These are phyloP conservation scores for Lycaena phlaeas DNA, from an alignment of 2,888 invertebrate species.

Conservation along the genomic window DNA sequence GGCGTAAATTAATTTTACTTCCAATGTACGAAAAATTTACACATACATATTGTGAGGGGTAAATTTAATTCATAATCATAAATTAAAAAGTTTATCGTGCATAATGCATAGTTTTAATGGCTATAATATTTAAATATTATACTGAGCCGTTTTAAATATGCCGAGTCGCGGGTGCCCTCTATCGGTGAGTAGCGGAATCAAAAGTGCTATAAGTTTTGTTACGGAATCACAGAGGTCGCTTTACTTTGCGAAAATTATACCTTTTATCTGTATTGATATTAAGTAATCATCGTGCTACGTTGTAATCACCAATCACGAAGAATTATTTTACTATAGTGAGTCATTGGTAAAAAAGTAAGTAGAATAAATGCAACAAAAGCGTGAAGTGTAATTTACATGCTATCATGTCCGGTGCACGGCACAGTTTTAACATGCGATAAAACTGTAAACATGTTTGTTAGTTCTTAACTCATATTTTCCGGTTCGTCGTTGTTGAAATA, in stretches of 20 bases:
- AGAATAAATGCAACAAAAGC: not conserved
- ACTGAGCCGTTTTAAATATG: too few species aligned
- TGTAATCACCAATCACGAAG: too few species aligned
- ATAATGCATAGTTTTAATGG: too few species aligned
- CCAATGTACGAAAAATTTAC: too few species aligned
- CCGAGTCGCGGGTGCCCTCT: not conserved
- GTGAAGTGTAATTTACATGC: constrained; percentile 36
- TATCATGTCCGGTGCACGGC: constrained; percentile 54
- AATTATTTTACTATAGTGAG: too few species aligned
- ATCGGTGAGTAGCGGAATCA: not conserved
- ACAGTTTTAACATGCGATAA: constrained; percentile 47
- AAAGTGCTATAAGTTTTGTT: not conserved
- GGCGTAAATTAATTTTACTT: too few species aligned
- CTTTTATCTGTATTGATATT: too few species aligned
- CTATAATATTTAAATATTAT: too few species aligned
- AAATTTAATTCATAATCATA: too few species aligned
- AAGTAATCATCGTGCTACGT: too few species aligned
- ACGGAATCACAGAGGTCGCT: not conserved
- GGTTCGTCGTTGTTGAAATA: constrained; percentile 5
- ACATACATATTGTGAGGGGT: too few species aligned
- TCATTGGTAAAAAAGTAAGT: not conserved
- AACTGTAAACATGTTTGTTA: constrained; percentile 11
- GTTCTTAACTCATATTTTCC: constrained; percentile 10
- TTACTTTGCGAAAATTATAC: not conserved
- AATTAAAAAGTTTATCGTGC: too few species aligned